phyloP scores from a whole-genome alignment of 2,113 vertebrate species.

The Pterophyllum scalare region DNA sequence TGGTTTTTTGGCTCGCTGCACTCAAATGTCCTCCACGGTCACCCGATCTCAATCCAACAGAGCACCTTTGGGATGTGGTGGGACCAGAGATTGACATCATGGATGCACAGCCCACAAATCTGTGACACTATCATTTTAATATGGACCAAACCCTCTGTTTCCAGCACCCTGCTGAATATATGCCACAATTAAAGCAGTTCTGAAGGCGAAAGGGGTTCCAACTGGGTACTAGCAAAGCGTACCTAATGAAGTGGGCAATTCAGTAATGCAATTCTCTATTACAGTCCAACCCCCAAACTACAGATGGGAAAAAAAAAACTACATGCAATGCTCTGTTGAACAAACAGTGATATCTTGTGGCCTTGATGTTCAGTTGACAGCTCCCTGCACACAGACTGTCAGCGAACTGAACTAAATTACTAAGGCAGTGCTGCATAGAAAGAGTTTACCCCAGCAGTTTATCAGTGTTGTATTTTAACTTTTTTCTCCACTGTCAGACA shows the following conservation, averaged over 20 bases:
- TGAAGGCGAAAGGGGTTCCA: not conserved
- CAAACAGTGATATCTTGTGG: constrained; percentile 50
- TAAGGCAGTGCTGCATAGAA: constrained; percentile 48
- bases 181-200: not conserved
- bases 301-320: not conserved
- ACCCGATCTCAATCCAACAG: not conserved
- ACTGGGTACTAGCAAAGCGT: not conserved
- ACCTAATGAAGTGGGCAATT: not conserved
- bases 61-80: not conserved
- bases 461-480: constrained; percentile 60
- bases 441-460: constrained; percentile 52
- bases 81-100: not conserved
- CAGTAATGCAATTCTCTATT: not conserved
- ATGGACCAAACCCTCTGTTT: not conserved
- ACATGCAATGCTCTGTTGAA: constrained; percentile 7
- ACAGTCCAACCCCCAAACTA: not conserved
- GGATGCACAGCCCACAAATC: not conserved
- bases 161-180: not conserved
- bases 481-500: constrained; percentile 42
- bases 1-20: not conserved
- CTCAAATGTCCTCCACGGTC: not conserved
- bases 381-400: constrained; percentile 37
- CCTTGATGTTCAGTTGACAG: constrained; percentile 56
- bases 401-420: constrained; percentile 47
- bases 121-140: not conserved